Evolutionary conservation across 2,888 invertebrate genomes (phyloP).

Genomic region (Mimas tiliae): DNA sequence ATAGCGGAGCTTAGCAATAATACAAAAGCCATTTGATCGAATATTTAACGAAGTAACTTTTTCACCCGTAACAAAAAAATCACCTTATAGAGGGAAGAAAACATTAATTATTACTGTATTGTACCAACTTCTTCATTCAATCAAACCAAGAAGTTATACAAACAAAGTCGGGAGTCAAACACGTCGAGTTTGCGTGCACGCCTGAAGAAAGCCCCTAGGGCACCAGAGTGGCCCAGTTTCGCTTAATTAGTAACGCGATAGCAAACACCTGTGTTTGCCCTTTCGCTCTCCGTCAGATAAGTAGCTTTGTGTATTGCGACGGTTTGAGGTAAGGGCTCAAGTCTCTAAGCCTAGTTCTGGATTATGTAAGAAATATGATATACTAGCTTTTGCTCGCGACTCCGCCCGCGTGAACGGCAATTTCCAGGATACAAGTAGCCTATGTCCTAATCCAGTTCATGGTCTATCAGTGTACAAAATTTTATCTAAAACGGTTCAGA

Average conservation of each 20-base stretch:
- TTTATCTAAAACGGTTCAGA: too few species aligned
- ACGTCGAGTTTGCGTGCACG: slow-evolving; percentile 7
- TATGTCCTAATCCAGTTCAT: too few species aligned
- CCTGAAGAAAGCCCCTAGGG: slow-evolving; percentile 30
- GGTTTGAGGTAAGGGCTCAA: slow-evolving; percentile 27
- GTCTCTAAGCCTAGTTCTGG: not conserved
- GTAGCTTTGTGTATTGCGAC: slow-evolving; percentile 38
- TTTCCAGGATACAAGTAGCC: too few species aligned
- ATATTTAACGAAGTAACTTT: not conserved
- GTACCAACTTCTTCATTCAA: not conserved
- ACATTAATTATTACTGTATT: too few species aligned
- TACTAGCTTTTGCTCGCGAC: too few species aligned
- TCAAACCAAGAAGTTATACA: not conserved
- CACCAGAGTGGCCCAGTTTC: slow-evolving; percentile 41
- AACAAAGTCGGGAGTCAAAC: not conserved
- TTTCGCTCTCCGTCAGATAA: slow-evolving; percentile 48
- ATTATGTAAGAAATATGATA: too few species aligned
- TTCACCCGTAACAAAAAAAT: not conserved
- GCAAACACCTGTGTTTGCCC: slow-evolving; percentile 57
- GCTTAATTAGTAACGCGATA: slow-evolving; percentile 56
- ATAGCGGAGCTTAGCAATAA: too few species aligned
- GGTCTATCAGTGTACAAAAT: too few species aligned
- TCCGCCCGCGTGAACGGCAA: too few species aligned
- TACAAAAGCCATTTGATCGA: too few species aligned
- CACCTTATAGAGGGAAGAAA: too few species aligned